Base-by-base conservation (phyloP, 2,113 vertebrate genomes). In the Onychostruthus taczanowskii region DNA sequence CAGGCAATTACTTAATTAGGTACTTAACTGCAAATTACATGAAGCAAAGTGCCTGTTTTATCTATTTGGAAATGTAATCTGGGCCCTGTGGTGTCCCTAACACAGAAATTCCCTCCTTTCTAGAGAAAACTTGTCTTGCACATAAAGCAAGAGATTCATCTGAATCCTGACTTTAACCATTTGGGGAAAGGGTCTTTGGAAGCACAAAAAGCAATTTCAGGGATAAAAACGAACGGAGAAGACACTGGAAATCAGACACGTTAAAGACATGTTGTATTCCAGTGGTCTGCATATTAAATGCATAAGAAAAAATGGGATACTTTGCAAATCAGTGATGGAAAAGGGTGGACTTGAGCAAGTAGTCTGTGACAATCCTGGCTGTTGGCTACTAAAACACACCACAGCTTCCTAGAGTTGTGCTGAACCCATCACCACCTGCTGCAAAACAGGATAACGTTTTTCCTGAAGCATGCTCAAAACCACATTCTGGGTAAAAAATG, bases 1-100 rank as follows among this genome's bases (percentile, higher is more conserved):
- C 18, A 47, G 30, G 74, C 93, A 95, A 95, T 93, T 80, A 89
- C 39, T 91, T 95, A 90, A 92, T 96, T 87, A 95, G 81, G 46
- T 87, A 77, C 46, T 95, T 87, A 93, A 59, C 49, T 73, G 50
- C 49, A 87, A 82, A 96, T 83, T 73, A 72, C 67, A 94, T 47
- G 74, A 61, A 91, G 62, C 3, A 0, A 93, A 79, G 41, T 72
- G 69, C 17, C 44, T 87, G 80, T 70, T 87, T 95, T 50, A 87
- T 79, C 89, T 84, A 5, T 84, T 73, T 59, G 31, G 67, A 70
- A 94, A 64, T 7, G 58, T 76, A 72, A 91, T 62, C 46, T 31
- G 16, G 37, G 74, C n/a, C 49, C 28, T 58, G 5, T 10, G 49
- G 74, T 92, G 61, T 13, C 66, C 5, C 1, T 66, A 69, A 72